A percentile compares a stretch with the other conserved stretches of the same genome.
These are phyloP conservation scores for Coccyzus lansbergi DNA, from an alignment of 2,797 vertebrate genomes.

Conservation along the genomic window DNA sequence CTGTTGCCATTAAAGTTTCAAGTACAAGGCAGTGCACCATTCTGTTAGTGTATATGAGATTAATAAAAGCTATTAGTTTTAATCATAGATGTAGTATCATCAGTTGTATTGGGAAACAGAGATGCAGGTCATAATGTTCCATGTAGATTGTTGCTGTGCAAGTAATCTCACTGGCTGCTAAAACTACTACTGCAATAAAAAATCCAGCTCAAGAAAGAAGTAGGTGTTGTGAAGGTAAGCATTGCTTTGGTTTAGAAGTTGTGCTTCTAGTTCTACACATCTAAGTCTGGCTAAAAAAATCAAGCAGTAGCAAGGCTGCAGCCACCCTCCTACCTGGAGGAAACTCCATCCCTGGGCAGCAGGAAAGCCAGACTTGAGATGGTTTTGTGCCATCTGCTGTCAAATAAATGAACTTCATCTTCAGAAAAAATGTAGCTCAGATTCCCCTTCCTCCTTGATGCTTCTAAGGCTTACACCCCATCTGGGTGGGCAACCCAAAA, in stretches of 20 bases:
- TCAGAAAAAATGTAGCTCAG: fast-evolving
- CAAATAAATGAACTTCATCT: constrained; percentile 4
- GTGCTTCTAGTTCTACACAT: neutral
- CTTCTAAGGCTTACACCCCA: neutral
- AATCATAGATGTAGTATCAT: neutral
- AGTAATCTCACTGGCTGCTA: neutral
- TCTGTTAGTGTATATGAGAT: neutral
- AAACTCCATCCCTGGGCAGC: neutral
- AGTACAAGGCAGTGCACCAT: neutral
- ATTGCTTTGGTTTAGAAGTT: neutral
- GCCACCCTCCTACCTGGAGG: neutral
- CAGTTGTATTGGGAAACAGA: neutral
- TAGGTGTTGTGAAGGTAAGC: fast-evolving
- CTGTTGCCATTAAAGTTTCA: neutral
- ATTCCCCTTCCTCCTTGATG: neutral
- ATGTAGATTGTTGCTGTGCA: neutral
- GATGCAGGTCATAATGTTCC: neutral
- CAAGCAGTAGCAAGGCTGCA: neutral
- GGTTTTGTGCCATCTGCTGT: constrained; percentile 57
- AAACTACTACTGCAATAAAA: neutral
- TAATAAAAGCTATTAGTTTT: neutral
- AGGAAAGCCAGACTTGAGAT: neutral
- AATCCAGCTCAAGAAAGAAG: neutral
- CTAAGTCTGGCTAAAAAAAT: neutral
- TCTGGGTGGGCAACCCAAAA: neutral